Percentiles rank a stretch among this genome's conserved stretches.
phyloP scores from a whole-genome alignment of 2,113 vertebrate genomes.

The Mus spicilegus region DNA sequence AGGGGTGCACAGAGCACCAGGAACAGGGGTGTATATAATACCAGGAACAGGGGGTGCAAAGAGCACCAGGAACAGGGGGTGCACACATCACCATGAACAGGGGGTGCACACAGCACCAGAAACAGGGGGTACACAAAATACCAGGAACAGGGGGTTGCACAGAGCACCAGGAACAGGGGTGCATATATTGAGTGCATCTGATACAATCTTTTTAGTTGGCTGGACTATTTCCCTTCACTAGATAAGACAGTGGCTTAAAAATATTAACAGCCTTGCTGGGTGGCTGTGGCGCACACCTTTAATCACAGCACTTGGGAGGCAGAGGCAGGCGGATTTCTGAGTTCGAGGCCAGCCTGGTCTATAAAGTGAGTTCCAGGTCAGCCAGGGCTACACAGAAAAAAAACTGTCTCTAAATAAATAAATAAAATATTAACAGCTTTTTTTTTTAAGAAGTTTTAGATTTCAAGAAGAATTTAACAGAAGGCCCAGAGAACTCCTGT shows the following conservation, averaged over 20 bases:
- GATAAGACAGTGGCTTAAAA: background rate
- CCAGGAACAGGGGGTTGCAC: background rate
- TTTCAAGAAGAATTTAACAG: background rate
- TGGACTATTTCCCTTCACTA: background rate
- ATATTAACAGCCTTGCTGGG: background rate
- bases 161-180: background rate
- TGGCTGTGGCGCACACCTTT: too few relatives aligned
- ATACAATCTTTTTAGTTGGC: background rate
- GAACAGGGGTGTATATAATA: background rate
- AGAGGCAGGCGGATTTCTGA: too few relatives aligned
- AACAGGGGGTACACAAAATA: background rate
- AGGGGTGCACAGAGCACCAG: background rate
- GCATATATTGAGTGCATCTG: background rate
- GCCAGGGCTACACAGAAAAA: too few relatives aligned
- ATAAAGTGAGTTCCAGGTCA: too few relatives aligned
- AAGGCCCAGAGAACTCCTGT: background rate
- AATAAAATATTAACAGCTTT: background rate
- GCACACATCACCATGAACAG: background rate
- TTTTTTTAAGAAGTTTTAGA: background rate
- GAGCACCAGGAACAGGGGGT: background rate
- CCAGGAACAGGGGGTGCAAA: background rate
- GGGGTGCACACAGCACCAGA: background rate
- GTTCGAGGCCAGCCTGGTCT: too few relatives aligned
- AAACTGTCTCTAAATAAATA: too few relatives aligned
- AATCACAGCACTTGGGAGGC: too few relatives aligned